phyloP scores from a whole-genome alignment of 2,888 invertebrate genomes.

The Melanophora roralis region DNA sequence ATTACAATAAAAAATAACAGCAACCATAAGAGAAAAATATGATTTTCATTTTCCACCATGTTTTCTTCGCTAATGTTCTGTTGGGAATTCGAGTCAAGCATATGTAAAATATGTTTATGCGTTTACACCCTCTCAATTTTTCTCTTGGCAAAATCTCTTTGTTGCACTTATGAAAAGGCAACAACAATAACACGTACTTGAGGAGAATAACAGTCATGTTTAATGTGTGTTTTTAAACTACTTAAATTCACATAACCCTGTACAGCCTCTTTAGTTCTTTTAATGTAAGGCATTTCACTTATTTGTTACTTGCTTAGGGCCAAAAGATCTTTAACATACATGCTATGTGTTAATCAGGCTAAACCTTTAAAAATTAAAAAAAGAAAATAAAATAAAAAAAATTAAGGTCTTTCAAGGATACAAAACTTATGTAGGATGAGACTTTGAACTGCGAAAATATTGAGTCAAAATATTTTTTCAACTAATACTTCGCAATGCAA shows the following conservation, averaged over 20 bases:
- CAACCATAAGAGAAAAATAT: slow-evolving; percentile 31
- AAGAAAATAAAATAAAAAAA: slow-evolving; percentile 2
- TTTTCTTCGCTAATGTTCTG: slow-evolving; percentile 63
- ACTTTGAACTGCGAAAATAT: too few relatives aligned
- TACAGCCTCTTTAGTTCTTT: neutral
- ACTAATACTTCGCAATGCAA: too few relatives aligned
- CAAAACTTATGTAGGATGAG: neutral
- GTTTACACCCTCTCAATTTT: neutral
- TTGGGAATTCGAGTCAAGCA: slow-evolving; percentile 62
- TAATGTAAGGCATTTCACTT: neutral
- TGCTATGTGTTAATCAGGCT: too few relatives aligned
- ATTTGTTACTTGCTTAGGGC: neutral
- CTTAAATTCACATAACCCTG: neutral
- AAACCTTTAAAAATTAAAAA: too few relatives aligned
- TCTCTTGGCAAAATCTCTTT: neutral
- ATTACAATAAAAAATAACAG: neutral
- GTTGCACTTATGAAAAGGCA: neutral
- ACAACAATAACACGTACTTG: slow-evolving; percentile 10
- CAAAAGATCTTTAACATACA: slow-evolving; percentile 25
- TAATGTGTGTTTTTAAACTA: neutral
- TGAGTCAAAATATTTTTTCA: too few relatives aligned
- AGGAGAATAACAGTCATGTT: neutral
- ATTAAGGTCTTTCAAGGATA: slow-evolving; percentile 27
- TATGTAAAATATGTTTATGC: slow-evolving; percentile 53
- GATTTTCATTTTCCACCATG: slow-evolving; percentile 64